phyloP scores from a whole-genome alignment of 1,140 invertebrate species.

The Whitmania pigra region DNA sequence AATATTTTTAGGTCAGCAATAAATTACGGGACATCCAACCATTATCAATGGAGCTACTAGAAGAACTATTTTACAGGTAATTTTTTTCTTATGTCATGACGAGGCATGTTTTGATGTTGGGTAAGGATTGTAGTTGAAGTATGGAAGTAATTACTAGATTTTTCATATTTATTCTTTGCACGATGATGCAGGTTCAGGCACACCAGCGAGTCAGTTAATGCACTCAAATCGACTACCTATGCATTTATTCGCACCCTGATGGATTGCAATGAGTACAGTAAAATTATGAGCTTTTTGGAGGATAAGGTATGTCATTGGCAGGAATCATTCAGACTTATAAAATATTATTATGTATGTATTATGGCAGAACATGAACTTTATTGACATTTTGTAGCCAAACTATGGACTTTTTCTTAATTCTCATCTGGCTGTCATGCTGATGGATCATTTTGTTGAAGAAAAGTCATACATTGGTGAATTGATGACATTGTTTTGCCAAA shows the following conservation, averaged over 20 bases:
- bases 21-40: background rate
- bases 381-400: slow-evolving; percentile 15
- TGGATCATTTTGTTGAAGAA: slow-evolving; percentile 20
- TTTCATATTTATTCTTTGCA: too few species aligned
- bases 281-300: slow-evolving; percentile 6
- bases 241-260: slow-evolving; percentile 15
- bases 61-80: slow-evolving; percentile 9
- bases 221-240: slow-evolving; percentile 7
- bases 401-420: slow-evolving; percentile 18
- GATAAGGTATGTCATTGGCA: slow-evolving; percentile 8
- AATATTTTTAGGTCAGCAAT: slow-evolving; percentile 9
- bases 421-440: slow-evolving; percentile 10
- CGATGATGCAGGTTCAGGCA: slow-evolving; percentile 14
- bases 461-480: slow-evolving; percentile 16
- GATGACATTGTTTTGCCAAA: background rate
- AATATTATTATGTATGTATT: too few species aligned
- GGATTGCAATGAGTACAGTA: slow-evolving; percentile 7
- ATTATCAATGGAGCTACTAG: background rate
- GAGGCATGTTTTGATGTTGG: too few species aligned
- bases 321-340: too few species aligned
- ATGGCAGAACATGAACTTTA: background rate
- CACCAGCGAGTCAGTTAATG: slow-evolving; percentile 11
- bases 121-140: too few species aligned
- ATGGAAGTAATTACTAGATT: too few species aligned
- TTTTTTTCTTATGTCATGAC: background rate